These are phyloP conservation scores for Brachionus calyciflorus DNA, from an alignment of 1,140 invertebrate species.

Conservation along the genomic window DNA sequence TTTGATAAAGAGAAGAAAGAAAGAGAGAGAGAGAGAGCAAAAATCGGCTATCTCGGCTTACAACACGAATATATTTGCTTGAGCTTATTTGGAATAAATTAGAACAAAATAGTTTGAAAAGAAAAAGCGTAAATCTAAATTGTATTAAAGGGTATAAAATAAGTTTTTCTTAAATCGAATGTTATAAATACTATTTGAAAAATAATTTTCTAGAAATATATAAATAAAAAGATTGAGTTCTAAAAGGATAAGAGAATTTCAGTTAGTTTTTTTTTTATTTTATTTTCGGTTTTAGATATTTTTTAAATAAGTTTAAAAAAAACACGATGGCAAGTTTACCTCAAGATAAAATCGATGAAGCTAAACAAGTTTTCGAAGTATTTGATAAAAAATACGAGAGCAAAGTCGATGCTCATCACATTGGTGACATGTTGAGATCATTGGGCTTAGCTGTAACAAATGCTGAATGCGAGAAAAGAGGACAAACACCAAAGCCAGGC, in stretches of 20 bases:
- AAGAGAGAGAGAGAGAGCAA: too few species aligned
- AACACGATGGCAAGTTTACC: constrained; percentile 30
- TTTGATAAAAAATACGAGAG: constrained; percentile 48
- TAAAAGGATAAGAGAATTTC: neutral
- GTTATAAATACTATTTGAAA: constrained; percentile 3
- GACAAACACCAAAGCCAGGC: constrained; percentile 25
- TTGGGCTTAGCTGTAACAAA: neutral
- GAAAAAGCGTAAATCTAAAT: neutral
- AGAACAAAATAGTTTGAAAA: neutral
- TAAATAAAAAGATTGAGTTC: constrained; percentile 3
- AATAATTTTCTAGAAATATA: neutral
- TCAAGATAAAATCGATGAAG: constrained; percentile 44
- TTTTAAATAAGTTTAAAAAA: too few species aligned
- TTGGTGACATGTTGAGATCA: constrained; percentile 46
- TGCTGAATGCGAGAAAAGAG: constrained; percentile 9
- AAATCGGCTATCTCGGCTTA: too few species aligned
- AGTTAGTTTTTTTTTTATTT: neutral
- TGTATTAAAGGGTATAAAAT: constrained; percentile 28
- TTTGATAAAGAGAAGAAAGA: neutral
- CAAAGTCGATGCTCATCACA: constrained; percentile 45
- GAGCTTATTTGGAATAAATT: constrained; percentile 32
- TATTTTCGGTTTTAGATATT: neutral
- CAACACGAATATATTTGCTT: neutral
- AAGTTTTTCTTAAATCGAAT: constrained; percentile 13
- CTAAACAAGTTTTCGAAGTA: constrained; percentile 47